Conservation (phyloP, 2,797 vertebrate genomes). For the Ceyx erithaca region DNA sequence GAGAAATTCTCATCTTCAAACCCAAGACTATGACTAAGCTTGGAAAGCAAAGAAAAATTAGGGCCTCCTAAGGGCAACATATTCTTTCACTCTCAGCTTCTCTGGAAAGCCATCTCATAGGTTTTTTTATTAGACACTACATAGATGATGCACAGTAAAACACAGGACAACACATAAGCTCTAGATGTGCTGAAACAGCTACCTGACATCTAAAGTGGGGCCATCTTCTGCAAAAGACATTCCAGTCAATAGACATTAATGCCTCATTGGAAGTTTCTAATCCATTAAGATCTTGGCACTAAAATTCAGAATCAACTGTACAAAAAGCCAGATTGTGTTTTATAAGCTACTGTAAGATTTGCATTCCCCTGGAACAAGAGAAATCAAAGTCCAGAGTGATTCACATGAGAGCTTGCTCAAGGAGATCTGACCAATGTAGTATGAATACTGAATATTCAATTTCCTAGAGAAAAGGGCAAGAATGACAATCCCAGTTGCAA, state of each 20-base stretch:
- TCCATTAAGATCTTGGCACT: slow-evolving; percentile 22
- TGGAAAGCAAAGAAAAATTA: background rate
- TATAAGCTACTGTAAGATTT: background rate
- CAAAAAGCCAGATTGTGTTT: background rate
- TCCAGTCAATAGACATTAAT: background rate
- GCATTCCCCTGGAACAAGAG: background rate
- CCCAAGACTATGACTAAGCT: background rate
- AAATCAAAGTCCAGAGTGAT: background rate
- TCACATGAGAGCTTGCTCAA: background rate
- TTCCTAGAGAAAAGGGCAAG: background rate
- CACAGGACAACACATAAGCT: background rate
- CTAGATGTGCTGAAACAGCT: background rate
- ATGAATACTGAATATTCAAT: background rate
- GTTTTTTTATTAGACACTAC: background rate
- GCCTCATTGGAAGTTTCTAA: background rate
- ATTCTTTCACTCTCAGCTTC: background rate
- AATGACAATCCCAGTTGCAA: background rate
- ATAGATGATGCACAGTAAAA: background rate
- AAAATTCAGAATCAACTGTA: background rate
- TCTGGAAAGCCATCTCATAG: background rate
- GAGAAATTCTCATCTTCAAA: background rate
- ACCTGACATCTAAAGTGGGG: background rate
- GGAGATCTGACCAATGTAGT: background rate
- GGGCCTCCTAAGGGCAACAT: background rate
- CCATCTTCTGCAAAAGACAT: background rate